phyloP scores from a whole-genome alignment of 2,888 invertebrate species.

The Ernsta delagoae region DNA sequence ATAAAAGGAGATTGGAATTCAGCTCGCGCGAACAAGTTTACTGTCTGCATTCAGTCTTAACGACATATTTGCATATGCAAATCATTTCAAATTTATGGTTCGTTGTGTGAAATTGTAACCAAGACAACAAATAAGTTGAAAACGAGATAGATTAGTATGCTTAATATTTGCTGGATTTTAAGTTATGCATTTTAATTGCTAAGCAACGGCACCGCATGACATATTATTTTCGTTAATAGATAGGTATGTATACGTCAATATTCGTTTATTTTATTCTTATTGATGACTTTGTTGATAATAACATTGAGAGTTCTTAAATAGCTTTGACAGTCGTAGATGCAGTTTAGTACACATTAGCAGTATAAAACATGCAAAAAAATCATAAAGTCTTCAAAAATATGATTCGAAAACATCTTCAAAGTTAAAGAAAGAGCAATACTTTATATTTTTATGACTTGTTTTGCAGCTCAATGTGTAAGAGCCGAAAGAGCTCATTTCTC shows the following conservation, averaged over 20 bases:
- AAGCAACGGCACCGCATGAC: not conserved
- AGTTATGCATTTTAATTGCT: not conserved
- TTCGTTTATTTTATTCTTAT: no score
- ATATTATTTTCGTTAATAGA: no score
- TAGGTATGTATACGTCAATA: not conserved
- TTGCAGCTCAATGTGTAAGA: slow-evolving; percentile 25
- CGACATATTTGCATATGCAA: slow-evolving; percentile 17
- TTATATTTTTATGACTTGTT: slow-evolving; percentile 12
- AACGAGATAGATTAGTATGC: not conserved
- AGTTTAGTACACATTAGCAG: no score
- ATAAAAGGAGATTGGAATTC: slow-evolving; percentile 10
- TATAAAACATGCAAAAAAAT: no score
- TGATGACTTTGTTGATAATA: no score
- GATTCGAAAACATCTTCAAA: not conserved
- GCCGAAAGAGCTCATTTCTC: slow-evolving; percentile 27
- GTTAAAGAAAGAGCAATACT: slow-evolving; percentile 1
- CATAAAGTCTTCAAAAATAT: not conserved
- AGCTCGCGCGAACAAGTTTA: not conserved
- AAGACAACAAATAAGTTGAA: slow-evolving; percentile 7
- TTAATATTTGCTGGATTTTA: slow-evolving; percentile 3
- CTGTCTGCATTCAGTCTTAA: not conserved
- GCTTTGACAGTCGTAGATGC: no score
- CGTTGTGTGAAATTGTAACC: slow-evolving; percentile 1
- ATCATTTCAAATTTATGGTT: slow-evolving; percentile 18
- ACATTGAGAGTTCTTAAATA: no score